Base-by-base conservation (phyloP, 2,113 vertebrate species). In the Oryctolagus cuniculus region DNA sequence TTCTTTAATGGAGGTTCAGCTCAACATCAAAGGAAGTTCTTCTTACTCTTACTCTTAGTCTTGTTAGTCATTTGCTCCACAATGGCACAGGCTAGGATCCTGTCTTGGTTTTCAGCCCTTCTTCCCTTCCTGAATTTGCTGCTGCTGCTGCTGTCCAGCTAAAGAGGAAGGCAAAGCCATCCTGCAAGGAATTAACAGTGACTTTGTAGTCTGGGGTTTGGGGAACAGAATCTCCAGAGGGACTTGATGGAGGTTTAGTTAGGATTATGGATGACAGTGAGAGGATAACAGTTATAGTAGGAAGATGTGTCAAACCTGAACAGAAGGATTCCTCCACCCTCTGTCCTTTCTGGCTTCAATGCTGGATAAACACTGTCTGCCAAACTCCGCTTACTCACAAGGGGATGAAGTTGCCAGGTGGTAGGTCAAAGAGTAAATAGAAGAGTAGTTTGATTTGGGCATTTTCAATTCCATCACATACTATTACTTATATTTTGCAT, bases 351-450 rank as follows among this genome's bases (percentile, higher is more conserved):
- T 91, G 0, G 0, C 38, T 58, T 87, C 27, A 49, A 0, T 31
- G 6, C 61, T 70, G 24, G 4, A 25, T 70, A 83, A 91, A 82
- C 36, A 51, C 87, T 91, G 82, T 73, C 64, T 91, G 38, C 81
- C 10, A 17, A 89, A n/a, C 11, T 27, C 4, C 11, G 17, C 19
- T 72, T 82, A 6, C 53, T 16, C 34, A 15, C 10, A 10, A 22
- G 34, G 27, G 55, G 10, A 67, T 72, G 6, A 8, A 81, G 63
- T 22, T 87, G 38, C 24, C 87, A 87, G 83, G 21, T 92, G 73
- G 78, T 64, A 25, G 17, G 93, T 97, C 73, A 87, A 38, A 92
- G 38, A 90, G 27, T 27, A 88, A 70, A 82, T 29, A 77, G 63
- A 84, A 75, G 75, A 89, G 49, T 2, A 64, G 19, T 34, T 25